Base-by-base conservation (phyloP, 2,113 vertebrate species). In the Menidia beryllina region DNA sequence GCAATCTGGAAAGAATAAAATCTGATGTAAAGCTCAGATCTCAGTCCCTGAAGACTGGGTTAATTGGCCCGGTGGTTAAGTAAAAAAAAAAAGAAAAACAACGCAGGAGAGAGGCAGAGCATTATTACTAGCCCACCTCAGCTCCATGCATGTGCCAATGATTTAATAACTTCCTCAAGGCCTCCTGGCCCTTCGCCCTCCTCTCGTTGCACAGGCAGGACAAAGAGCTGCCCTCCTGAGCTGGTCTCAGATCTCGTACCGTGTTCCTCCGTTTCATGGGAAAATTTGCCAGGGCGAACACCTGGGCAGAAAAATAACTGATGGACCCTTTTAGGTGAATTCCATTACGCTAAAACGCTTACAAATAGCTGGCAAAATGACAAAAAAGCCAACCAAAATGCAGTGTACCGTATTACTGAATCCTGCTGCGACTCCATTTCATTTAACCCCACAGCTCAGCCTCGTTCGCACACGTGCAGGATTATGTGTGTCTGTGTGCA, bases 381-480 rank as follows among this genome's bases (percentile, higher is more conserved):
- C 56, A 68, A 59, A 59, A n/a, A 54, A 34, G 11, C 9, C n/a
- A n/a, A 48, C 14, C 6, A 8, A 51, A 66, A 75, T 50, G 21
- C 34, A 68, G 23, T 39, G 56, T 55, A 30, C 11, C 41, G 26
- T 48, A 41, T 82, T 64, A 63, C 57, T 13, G 58, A 73, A 59
- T 72, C 86, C 30, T 72, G 93, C 94, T 95, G 93, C 93, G 94
- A 96, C 95, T 97, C 95, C 94, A 94, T 95, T 95, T 81, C 67
- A 95, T 95, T 96, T 96, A 96, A 96, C 95, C 95, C 96, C 95
- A 96, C 95, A 95, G 96, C 95, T 94, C 93, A 86, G 93, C 93
- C 93, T 94, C 95, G 95, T 96, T 77, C 74, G 49, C 95, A 94
- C 94, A 95, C 72, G 20, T 27, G 11, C 6, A 10, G 36, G 59